A percentile compares a stretch with the other conserved stretches of the same genome.
phyloP scores from a whole-genome alignment of 2,113 vertebrate genomes.

The Aptenodytes forsteri region DNA sequence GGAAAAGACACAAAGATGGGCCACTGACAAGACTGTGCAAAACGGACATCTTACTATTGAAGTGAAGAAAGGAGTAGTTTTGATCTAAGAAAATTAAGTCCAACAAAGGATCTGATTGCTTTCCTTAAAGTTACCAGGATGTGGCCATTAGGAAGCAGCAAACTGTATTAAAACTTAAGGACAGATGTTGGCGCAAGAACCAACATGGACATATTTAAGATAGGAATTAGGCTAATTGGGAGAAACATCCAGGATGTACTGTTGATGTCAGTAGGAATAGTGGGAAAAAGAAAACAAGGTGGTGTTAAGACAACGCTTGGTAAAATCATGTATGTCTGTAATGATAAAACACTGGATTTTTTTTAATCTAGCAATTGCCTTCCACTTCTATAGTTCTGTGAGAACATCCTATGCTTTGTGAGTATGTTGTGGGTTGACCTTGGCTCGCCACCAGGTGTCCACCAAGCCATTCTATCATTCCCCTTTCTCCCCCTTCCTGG shows the following conservation, averaged over 20 bases:
- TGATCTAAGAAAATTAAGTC: background rate
- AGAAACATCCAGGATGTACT: background rate
- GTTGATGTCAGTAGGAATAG: background rate
- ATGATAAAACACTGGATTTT: background rate
- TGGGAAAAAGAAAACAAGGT: background rate
- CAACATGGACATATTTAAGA: background rate
- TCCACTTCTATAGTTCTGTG: background rate
- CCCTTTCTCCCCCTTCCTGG: no score
- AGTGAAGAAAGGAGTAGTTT: background rate
- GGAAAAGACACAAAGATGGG: background rate
- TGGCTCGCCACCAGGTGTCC: background rate
- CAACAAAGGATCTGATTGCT: background rate
- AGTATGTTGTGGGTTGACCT: background rate
- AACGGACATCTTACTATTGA: background rate
- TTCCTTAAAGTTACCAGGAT: background rate
- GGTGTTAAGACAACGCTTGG: background rate
- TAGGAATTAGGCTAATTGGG: background rate
- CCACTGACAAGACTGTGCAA: background rate
- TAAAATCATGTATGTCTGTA: background rate
- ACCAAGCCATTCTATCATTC: background rate
- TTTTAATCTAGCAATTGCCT: background rate
- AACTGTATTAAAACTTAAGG: background rate
- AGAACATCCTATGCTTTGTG: background rate
- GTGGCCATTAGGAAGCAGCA: background rate
- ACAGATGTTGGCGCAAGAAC: background rate